Percentiles rank a stretch among this genome's conserved stretches.
These are phyloP conservation scores for Pseudoatta argentina DNA, from an alignment of 1,140 invertebrate species.

Conservation along the genomic window DNA sequence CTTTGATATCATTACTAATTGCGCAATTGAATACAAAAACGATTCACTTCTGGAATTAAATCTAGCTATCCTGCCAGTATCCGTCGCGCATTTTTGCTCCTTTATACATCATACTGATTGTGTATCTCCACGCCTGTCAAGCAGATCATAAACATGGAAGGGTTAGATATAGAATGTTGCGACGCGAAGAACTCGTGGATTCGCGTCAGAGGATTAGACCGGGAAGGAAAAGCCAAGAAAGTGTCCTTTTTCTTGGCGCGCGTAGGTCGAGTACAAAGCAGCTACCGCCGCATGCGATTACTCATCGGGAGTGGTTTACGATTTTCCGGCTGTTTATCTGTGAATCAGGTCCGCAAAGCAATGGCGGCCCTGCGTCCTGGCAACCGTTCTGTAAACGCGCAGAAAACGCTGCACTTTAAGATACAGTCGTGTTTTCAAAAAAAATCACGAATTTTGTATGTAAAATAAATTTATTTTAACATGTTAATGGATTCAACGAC, in stretches of 20 bases:
- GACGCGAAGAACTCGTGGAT: background rate
- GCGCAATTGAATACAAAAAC: background rate
- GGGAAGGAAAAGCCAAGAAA: conserved; percentile 52
- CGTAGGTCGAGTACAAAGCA: conserved; percentile 14
- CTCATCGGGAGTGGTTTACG: conserved; percentile 33
- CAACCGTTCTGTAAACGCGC: conserved; percentile 39
- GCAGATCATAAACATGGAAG: conserved; percentile 3
- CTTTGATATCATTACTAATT: background rate
- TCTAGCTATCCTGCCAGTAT: conserved; percentile 36
- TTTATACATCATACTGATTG: conserved; percentile 32
- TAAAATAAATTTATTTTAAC: conserved; percentile 1
- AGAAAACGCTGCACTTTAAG: background rate
- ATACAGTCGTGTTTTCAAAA: background rate
- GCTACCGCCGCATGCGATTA: conserved; percentile 15
- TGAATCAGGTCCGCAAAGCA: conserved; percentile 5
- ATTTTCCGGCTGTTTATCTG: conserved; percentile 59
- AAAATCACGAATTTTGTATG: background rate
- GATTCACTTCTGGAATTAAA: conserved; percentile 24
- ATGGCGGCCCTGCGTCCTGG: conserved; percentile 28
- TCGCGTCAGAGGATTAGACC: conserved; percentile 28
- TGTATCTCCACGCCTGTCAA: conserved; percentile 39
- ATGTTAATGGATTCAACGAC: background rate
- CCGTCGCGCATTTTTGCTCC: conserved; percentile 14
- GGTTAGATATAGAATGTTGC: conserved; percentile 41
- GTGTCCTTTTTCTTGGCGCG: conserved; percentile 39